phyloP scores from a whole-genome alignment of 1,140 invertebrate species.

The Sycophila sp. region DNA sequence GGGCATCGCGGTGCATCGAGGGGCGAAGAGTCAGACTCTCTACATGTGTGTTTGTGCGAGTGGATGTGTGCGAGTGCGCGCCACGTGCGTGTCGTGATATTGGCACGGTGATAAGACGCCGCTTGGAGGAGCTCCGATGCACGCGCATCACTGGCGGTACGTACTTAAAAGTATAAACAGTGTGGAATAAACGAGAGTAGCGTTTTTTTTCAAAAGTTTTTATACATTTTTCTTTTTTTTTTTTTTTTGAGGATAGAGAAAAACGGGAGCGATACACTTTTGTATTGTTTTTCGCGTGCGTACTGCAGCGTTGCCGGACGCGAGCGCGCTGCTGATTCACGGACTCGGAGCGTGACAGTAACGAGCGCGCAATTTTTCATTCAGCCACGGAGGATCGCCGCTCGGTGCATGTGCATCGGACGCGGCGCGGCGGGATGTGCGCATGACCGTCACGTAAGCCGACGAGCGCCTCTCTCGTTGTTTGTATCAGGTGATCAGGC shows the following conservation, averaged over 20 bases:
- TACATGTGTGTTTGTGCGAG: neutral
- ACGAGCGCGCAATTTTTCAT: conserved; percentile 10
- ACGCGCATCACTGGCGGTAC: neutral
- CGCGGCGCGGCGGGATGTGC: neutral
- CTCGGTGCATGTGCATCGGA: neutral
- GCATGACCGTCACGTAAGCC: conserved; percentile 10
- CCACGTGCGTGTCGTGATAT: neutral
- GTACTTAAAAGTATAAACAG: no score
- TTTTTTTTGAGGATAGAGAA: no score
- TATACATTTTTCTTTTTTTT: neutral
- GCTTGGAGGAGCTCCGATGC: neutral
- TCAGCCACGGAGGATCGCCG: neutral
- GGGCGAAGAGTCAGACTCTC: neutral
- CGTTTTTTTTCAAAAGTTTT: no score
- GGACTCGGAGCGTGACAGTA: neutral
- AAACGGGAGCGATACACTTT: neutral
- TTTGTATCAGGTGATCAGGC: neutral
- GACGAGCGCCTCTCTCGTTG: neutral
- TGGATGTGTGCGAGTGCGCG: neutral
- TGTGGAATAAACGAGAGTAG: no score
- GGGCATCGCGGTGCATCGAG: neutral
- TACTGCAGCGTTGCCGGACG: neutral
- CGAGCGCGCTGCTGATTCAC: conserved; percentile 2
- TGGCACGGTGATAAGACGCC: no score
- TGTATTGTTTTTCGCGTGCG: neutral